Evolutionary conservation across 2,113 vertebrate genomes (phyloP), one percentile per base, ranked within the genome.

Genomic region (Aviceda subcristata): DNA sequence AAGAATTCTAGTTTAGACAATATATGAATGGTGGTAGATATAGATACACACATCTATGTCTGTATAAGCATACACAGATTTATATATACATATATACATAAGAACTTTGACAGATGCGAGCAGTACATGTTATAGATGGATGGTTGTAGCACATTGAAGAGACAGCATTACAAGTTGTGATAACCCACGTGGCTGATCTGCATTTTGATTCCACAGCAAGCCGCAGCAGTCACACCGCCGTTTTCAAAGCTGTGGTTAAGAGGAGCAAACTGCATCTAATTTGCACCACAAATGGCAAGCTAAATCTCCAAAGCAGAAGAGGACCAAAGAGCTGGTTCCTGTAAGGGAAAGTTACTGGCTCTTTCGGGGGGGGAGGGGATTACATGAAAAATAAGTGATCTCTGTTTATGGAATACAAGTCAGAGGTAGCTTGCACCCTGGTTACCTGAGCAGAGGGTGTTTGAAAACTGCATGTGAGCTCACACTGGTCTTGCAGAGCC

Each of bases 191-290:
- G 38, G 5, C 24, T 73, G 27, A 59, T 73, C 57, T 63, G 55
- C 59, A 23, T 86, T 69, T 86, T 1, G 3, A 46, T 76, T 66
- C 63, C 56, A 29, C 45, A 71, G 27, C 17, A 88, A 79, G 48
- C 23, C 0, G 3, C 46, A 82, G 66, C 15, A 88, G 53, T 55
- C 41, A 15, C 80, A 56, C 27, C 0, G 0, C 10, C 4, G 1
- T n/a, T 63, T 68, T 81, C 66, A 79, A 46, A 80, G 51, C 51
- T 51, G 56, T 76, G 38, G 16, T 62, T 51, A 20, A 76, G 64
- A 41, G n/a, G 55, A 95, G 36, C 30, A 73, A 83, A 75, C 71
- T 74, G 68, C 69, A 81, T 82, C 55, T 88, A 26, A 60, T 91
- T 91, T 1, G 0, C 55, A 71, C 22, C 12, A 23, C 57, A 38